Evolutionary conservation across 2,113 vertebrate genomes (phyloP), one percentile per base, ranked within the genome.

Genomic region (Percina caprodes): DNA sequence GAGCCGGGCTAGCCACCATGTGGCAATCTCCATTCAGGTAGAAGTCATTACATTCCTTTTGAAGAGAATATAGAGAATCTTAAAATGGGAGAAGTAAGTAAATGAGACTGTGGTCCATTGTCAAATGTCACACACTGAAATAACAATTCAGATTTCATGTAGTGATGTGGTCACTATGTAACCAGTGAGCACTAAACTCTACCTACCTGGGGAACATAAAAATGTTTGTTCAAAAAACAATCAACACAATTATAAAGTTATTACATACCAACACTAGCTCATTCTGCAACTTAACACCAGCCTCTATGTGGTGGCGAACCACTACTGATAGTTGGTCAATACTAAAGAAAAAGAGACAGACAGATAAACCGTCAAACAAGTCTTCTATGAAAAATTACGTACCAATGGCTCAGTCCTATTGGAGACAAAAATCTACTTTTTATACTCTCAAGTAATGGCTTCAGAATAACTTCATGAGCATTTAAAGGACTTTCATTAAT

Each of bases 261-360:
- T 0, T 56, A 85, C 88, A 2, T 84, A 91, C 93, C 91, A 98
- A 93, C 39, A 91, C 91, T 18, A 98, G 91, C 85, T 97, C 90
- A 35, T 96, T 89, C 8, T 95, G 84, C 61, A 99, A 95, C 91
- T 93, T 96, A 56, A 86, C 90, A n/a, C 89, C 91, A 51, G 90
- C 88, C 93, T 98, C 96, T 81, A 98, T 96, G 89, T 97, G 93
- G 69, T 96, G 92, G 35, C 93, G 91, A 51, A 95, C 93, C 79
- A 98, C 88, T 9, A 95, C 94, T 7, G 92, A 73, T 70, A 99
- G 90, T 65, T 96, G 96, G 62, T 98, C 95, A 84, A 99, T 92
- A 80, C 98, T 99, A 86, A 4, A 74, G 6, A 46, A 87, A 91
- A 67, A 45, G 58, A 72, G 13, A 56, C 48, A 88, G 24, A 92